Conservation (phyloP, 2,888 invertebrate genomes). For the Epinotia brunnichana region DNA sequence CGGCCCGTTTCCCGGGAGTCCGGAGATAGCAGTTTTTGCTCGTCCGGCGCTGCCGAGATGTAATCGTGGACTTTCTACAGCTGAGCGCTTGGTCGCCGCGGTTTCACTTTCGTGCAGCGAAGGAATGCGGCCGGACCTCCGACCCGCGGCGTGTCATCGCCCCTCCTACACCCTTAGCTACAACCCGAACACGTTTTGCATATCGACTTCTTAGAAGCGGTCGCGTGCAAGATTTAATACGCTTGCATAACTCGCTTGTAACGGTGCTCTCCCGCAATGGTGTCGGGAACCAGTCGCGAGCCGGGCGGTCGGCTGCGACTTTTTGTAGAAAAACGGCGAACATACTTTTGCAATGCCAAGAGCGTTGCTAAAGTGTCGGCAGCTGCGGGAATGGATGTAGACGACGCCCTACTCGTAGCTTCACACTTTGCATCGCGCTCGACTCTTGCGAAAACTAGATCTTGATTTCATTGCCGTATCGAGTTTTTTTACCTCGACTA, state of each 20-base stretch:
- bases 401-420: slow-evolving; percentile 2
- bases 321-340: slow-evolving; percentile 40
- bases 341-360: slow-evolving; percentile 39
- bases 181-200: slow-evolving; percentile 56
- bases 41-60: slow-evolving; percentile 72
- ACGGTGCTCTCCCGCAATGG: slow-evolving; percentile 55
- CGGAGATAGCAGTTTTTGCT: slow-evolving; percentile 77
- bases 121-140: slow-evolving; percentile 83
- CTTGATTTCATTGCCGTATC: slow-evolving; percentile 8
- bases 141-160: slow-evolving; percentile 70
- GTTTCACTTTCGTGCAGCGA: slow-evolving; percentile 82
- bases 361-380: slow-evolving; percentile 34
- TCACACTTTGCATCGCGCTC: slow-evolving; percentile 20
- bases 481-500: not conserved
- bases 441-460: slow-evolving; percentile 15
- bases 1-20: slow-evolving; percentile 76
- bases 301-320: slow-evolving; percentile 33
- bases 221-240: slow-evolving; percentile 51
- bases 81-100: slow-evolving; percentile 71
- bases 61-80: slow-evolving; percentile 83
- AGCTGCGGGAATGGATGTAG: slow-evolving; percentile 18
- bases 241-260: slow-evolving; percentile 58
- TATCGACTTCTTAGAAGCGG: slow-evolving; percentile 55
- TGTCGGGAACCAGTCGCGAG: slow-evolving; percentile 50
- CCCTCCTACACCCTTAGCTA: slow-evolving; percentile 45